Percentiles rank a stretch among this genome's conserved stretches.
phyloP scores from a whole-genome alignment of 2,797 vertebrate species.

The Pelobates cultripes region DNA sequence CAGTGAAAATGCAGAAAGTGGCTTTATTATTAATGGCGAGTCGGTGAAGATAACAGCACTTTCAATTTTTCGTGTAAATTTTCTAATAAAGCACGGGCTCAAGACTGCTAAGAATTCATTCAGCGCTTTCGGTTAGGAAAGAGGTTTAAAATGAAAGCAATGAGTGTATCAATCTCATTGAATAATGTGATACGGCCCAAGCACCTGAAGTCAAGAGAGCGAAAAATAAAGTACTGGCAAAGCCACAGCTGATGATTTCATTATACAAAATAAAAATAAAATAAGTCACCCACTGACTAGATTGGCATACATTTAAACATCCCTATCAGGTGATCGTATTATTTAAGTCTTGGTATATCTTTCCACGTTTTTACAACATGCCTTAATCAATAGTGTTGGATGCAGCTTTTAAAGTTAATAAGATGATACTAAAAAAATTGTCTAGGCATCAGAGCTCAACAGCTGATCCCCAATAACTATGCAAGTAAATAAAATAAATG shows the following conservation, averaged over 20 bases:
- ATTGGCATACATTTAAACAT: conserved; percentile 58
- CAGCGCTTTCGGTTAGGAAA: conserved; percentile 18
- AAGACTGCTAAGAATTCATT: conserved; percentile 46
- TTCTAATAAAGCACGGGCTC: conserved; percentile 44
- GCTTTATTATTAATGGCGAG: conserved; percentile 39
- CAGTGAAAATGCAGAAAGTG: conserved; percentile 3
- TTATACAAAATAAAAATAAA: conserved; percentile 41
- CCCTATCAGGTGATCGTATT: conserved; percentile 49
- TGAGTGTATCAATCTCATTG: conserved; percentile 51
- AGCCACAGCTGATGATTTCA: conserved; percentile 38
- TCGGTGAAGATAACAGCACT: conserved; percentile 32
- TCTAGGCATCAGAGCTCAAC: conserved; percentile 59
- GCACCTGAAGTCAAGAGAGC: conserved; percentile 30
- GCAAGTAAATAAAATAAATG: conserved; percentile 56
- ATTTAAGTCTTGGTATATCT: conserved; percentile 51
- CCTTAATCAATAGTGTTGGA: conserved; percentile 62
- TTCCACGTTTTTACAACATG: conserved; percentile 50
- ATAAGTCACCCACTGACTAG: conserved; percentile 42
- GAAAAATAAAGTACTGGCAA: conserved; percentile 45
- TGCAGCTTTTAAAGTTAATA: conserved; percentile 57
- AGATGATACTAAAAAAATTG: conserved; percentile 48
- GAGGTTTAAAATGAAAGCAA: conserved; percentile 60
- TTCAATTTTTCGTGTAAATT: conserved; percentile 47
- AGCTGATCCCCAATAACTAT: conserved; percentile 64
- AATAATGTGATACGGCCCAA: conserved; percentile 38